Evolutionary conservation across 37 sponge, comb jelly and placozoan genomes (phyloP), one percentile per base, ranked within the genome.

Genomic region (Tethya wilhelma): DNA sequence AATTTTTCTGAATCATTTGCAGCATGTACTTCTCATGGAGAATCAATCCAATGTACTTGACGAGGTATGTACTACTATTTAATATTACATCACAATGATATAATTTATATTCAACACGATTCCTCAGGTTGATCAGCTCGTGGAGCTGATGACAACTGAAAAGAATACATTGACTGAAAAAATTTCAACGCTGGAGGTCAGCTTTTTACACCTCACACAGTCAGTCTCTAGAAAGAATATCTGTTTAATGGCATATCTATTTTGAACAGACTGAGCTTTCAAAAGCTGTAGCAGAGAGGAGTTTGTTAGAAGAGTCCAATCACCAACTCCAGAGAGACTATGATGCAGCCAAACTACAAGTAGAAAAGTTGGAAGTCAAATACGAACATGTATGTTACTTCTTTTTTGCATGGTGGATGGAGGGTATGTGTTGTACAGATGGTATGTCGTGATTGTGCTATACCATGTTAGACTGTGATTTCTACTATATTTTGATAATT

Each of bases 101-200:
- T 49, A 14, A 49, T 19, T 49, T 14, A 49, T 14, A 9, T 49
- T 49, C 53, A 19, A 19, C 53, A 19, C 9, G 14, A 49, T 49
- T n/a, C n/a, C n/a, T 39, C 75, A 84, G 84, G 77, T 87, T 4
- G 69, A 80, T 64, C 58, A 80, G 46, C 67, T 87, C 23, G 59
- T 87, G 40, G 87, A 87, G 8, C 30, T 74, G 38, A 80, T 87
- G 87, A 53, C 73, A 22, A 32, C 69, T 39, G 87, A 87, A 29
- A 87, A 80, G 65, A 6, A 19, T 2, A 37, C 58, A 11, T 62
- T 87, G 4, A 44, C 59, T 32, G 59, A 66, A 19, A 79, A 67
- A 63, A 67, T 80, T 1, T 20, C 58, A 57, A 19, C 36, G 31
- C 59, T 87, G 43, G 79, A 85, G 73, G 86, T 85, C 29, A 46